phyloP scores from a whole-genome alignment of 2,113 vertebrate species.

The Desmodus rotundus region DNA sequence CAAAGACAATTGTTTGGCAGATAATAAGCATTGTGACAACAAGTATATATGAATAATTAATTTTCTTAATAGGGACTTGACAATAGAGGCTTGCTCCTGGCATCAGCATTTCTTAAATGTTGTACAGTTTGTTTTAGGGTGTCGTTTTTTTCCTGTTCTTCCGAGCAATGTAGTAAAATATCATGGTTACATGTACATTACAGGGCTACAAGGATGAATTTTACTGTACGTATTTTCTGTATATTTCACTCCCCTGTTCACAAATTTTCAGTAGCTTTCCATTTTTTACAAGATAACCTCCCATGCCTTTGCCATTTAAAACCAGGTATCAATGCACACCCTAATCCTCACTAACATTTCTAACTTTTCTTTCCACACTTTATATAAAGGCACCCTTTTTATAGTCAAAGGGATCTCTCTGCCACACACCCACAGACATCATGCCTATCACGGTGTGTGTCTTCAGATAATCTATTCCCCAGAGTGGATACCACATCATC shows the following conservation, averaged over 20 bases:
- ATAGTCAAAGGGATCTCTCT: not conserved
- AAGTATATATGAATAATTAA: not conserved
- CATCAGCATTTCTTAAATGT: not conserved
- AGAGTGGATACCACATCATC: not conserved
- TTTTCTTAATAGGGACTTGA: not conserved
- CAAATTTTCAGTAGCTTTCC: not conserved
- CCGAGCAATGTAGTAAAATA: not conserved
- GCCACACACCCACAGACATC: not conserved
- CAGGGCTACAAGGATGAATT: not conserved
- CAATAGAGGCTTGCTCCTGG: not conserved
- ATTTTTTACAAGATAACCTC: not conserved
- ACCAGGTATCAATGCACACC: not conserved
- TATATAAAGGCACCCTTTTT: not conserved
- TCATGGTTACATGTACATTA: not conserved
- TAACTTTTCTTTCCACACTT: not conserved
- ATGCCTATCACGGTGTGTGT: not conserved
- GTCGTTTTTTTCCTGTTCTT: not conserved
- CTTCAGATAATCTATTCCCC: not conserved
- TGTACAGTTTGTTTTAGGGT: not conserved
- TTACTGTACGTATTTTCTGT: not conserved
- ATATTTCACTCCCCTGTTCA: not conserved
- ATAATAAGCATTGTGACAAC: not conserved
- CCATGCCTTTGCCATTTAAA: not conserved
- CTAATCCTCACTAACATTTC: not conserved
- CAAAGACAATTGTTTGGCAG: not conserved